These are phyloP conservation scores for Drosophila mettleri DNA, from an alignment of 2,888 invertebrate species.

Conservation along the genomic window DNA sequence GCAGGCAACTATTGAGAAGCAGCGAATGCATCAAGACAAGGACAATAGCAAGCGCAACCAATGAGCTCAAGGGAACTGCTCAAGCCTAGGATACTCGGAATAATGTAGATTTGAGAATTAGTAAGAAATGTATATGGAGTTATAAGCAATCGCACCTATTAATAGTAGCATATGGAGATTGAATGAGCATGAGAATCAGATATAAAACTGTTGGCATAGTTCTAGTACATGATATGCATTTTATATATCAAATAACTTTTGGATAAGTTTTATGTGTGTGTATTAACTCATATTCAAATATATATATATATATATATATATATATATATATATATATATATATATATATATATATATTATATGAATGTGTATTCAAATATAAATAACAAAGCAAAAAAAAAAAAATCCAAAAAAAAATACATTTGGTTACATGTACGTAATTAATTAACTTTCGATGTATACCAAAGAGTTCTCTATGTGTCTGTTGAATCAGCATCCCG, in stretches of 20 bases:
- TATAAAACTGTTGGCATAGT: slow-evolving; percentile 37
- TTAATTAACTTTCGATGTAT: slow-evolving; percentile 51
- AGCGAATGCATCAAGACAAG: not conserved
- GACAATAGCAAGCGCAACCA: slow-evolving; percentile 47
- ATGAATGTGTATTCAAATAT: slow-evolving; percentile 7
- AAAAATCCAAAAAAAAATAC: slow-evolving; percentile 8
- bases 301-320: slow-evolving; percentile 8
- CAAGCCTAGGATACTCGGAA: slow-evolving; percentile 14
- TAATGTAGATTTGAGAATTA: slow-evolving; percentile 13
- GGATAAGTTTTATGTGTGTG: slow-evolving; percentile 76
- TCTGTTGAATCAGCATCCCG: slow-evolving; percentile 16
- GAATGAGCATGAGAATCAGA: slow-evolving; percentile 5
- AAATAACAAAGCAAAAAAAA: not conserved
- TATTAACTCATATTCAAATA: slow-evolving; percentile 14
- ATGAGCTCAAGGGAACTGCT: slow-evolving; percentile 43
- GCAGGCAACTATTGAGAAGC: not conserved
- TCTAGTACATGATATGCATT: slow-evolving; percentile 69
- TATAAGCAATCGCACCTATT: slow-evolving; percentile 67
- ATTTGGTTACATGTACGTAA: slow-evolving; percentile 53
- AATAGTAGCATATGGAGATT: slow-evolving; percentile 51
- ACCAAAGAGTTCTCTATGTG: slow-evolving; percentile 39
- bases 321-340: slow-evolving; percentile 7
- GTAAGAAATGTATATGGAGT: slow-evolving; percentile 22
- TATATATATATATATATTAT: slow-evolving; percentile 15
- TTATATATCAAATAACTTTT: slow-evolving; percentile 71